These are phyloP conservation scores for Atta texana DNA, from an alignment of 1,140 invertebrate genomes.

Conservation along the genomic window DNA sequence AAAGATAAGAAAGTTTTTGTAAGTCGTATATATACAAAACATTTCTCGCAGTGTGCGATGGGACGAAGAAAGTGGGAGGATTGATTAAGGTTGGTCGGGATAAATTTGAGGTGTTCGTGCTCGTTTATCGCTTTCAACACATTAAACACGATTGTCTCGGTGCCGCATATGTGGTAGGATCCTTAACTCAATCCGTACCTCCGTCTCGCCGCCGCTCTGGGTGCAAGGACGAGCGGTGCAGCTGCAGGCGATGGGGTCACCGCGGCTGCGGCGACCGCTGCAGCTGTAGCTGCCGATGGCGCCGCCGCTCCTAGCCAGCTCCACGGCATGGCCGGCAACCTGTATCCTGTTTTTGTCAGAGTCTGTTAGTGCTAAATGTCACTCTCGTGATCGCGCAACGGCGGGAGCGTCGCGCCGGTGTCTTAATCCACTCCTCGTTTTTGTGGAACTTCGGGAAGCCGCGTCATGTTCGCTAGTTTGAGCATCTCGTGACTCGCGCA, in stretches of 20 bases:
- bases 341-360: conserved; percentile 83
- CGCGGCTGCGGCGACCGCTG: conserved; percentile 84
- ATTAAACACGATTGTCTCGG: neutral
- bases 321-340: conserved; percentile 85
- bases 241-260: conserved; percentile 85
- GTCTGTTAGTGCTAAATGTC: conserved; percentile 61
- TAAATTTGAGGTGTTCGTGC: conserved; percentile 47
- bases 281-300: conserved; percentile 85
- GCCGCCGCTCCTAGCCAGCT: conserved; percentile 84
- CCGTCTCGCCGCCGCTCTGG: conserved; percentile 85
- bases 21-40: too few relatives aligned
- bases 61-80: neutral
- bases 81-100: neutral
- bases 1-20: too few relatives aligned
- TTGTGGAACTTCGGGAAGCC: conserved; percentile 3
- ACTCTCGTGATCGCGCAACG: conserved; percentile 10
- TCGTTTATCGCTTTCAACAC: conserved; percentile 30
- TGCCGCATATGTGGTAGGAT: conserved; percentile 32
- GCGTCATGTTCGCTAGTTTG: neutral
- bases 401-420: neutral
- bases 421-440: conserved; percentile 48
- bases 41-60: too few relatives aligned
- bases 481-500: neutral
- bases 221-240: conserved; percentile 84
- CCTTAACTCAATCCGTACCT: conserved; percentile 72